A percentile compares a stretch with the other conserved stretches of the same genome.
Conservation (phyloP, 2,797 vertebrate species). For the Pteropus rufus region DNA sequence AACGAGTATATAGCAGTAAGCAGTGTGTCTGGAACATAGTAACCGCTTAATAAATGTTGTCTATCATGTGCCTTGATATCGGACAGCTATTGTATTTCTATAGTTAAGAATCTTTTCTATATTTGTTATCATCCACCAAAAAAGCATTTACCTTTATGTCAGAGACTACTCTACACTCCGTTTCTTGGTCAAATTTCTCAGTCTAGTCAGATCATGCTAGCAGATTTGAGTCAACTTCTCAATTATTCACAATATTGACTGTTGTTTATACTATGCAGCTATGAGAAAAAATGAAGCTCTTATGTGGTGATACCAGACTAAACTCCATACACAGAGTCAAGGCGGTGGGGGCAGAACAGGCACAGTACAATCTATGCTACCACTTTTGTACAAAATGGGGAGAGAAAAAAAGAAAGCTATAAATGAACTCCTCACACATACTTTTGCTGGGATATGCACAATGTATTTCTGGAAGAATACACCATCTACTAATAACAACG, state of each 20-base stretch:
- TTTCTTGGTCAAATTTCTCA: background rate
- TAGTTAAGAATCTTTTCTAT: background rate
- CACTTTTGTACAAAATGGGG: background rate
- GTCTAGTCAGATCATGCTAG: background rate
- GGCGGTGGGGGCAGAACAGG: background rate
- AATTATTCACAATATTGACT: background rate
- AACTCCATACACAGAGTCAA: background rate
- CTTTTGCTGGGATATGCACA: background rate
- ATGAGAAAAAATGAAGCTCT: background rate
- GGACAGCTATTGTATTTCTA: background rate
- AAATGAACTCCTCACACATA: background rate
- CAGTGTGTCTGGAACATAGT: background rate
- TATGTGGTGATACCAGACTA: background rate
- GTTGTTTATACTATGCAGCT: background rate
- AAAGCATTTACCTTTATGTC: constrained; percentile 11
- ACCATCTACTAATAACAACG: background rate
- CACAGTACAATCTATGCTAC: background rate
- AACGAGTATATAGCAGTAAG: background rate
- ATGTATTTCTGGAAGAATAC: background rate
- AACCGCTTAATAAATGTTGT: background rate
- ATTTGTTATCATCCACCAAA: background rate
- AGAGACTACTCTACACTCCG: background rate
- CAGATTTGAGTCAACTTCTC: background rate
- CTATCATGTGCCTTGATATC: background rate
- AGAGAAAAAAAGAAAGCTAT: background rate